phyloP scores from a whole-genome alignment of 2,113 vertebrate genomes.

The Halichoeres trimaculatus region DNA sequence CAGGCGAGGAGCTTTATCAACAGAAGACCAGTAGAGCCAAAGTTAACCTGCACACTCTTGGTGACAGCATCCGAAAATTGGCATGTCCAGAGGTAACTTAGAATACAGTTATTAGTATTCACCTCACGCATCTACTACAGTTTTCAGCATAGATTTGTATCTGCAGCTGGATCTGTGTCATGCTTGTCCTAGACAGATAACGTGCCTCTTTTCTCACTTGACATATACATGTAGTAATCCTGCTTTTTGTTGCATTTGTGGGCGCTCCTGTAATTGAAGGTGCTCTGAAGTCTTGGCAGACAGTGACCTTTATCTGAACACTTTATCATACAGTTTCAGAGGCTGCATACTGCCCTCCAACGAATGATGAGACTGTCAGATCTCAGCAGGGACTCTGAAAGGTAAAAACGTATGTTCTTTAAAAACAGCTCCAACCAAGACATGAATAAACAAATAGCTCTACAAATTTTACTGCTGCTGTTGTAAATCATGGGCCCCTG shows the following conservation, averaged over 20 bases:
- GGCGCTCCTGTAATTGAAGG: slow-evolving; percentile 15
- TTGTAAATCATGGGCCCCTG: slow-evolving; percentile 15
- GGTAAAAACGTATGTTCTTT: slow-evolving; percentile 79
- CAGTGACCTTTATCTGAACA: slow-evolving; percentile 64
- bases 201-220: neutral
- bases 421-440: slow-evolving; percentile 3
- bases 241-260: neutral
- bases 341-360: slow-evolving; percentile 89
- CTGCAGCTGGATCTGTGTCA: slow-evolving; percentile 10
- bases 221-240: neutral
- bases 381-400: slow-evolving; percentile 82
- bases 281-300: slow-evolving; percentile 31
- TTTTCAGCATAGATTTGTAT: neutral
- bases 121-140: neutral
- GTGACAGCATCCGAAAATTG: slow-evolving; percentile 95
- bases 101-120: slow-evolving; percentile 6
- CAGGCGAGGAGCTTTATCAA: slow-evolving; percentile 79
- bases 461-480: neutral
- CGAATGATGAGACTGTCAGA: slow-evolving; percentile 85
- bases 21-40: slow-evolving; percentile 89
- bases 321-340: slow-evolving; percentile 87
- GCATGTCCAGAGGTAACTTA: slow-evolving; percentile 93
- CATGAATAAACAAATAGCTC: slow-evolving; percentile 11
- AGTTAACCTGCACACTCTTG: slow-evolving; percentile 95
- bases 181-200: neutral